Conservation (phyloP, 2,888 invertebrate genomes). For the Archaeoteleia sp. region DNA sequence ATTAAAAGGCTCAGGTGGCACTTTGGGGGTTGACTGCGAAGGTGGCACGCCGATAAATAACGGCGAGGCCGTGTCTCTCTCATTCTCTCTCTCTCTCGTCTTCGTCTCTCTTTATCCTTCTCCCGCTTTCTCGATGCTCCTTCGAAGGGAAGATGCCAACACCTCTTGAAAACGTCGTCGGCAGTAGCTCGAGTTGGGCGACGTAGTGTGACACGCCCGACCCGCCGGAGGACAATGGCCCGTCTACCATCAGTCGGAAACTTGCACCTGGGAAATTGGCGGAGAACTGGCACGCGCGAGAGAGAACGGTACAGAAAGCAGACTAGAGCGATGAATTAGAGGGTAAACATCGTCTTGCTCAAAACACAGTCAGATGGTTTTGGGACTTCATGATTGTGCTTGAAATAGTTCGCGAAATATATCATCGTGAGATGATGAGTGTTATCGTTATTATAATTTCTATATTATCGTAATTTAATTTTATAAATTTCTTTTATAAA, state of each 20-base stretch:
- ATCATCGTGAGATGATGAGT: too few species aligned
- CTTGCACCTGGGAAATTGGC: conserved; percentile 47
- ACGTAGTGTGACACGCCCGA: conserved; percentile 37
- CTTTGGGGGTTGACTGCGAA: conserved; percentile 56
- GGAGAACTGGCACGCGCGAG: conserved; percentile 37
- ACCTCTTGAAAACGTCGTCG: conserved; percentile 50
- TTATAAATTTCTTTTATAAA: too few species aligned
- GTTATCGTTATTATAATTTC: too few species aligned
- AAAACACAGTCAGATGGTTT: not conserved
- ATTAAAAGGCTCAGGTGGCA: conserved; percentile 65
- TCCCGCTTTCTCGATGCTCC: conserved; percentile 15
- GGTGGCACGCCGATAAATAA: conserved; percentile 58
- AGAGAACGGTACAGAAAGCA: too few species aligned
- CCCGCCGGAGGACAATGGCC: conserved; percentile 43
- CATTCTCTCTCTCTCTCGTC: not conserved
- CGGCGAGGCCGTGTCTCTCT: conserved; percentile 17
- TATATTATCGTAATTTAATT: too few species aligned
- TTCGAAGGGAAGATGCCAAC: conserved; percentile 19
- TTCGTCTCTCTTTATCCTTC: conserved; percentile 4
- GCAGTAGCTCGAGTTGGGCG: conserved; percentile 42
- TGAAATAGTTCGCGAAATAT: not conserved
- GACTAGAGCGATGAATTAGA: conserved; percentile 28
- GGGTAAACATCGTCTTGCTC: conserved; percentile 17
- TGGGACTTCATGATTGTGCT: conserved; percentile 6
- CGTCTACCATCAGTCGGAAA: conserved; percentile 37